A percentile compares a stretch with the other conserved stretches of the same genome.
Conservation (phyloP, 2,888 invertebrate species). For the Eilema caniola region DNA sequence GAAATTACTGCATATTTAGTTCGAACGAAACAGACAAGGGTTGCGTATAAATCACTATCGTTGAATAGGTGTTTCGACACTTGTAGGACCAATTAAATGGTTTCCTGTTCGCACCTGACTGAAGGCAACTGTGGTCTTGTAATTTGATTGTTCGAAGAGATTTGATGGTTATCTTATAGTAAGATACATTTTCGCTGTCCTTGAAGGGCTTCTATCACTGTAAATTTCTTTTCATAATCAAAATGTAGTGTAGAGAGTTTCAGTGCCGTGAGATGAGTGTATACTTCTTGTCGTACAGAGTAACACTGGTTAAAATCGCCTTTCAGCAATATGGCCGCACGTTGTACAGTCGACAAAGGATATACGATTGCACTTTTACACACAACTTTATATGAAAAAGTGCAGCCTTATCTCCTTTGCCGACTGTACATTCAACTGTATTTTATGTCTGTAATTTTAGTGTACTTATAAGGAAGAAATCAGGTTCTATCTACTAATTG, state of each 20-base stretch:
- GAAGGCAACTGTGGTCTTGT: neutral
- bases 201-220: too few relatives aligned
- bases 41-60: conserved; percentile 27
- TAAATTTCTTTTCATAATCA: too few relatives aligned
- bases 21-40: conserved; percentile 33
- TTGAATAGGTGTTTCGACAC: conserved; percentile 30
- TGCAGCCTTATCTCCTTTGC: too few relatives aligned
- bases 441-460: neutral
- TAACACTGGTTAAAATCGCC: neutral
- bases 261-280: neutral
- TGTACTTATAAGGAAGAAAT: too few relatives aligned
- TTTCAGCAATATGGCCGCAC: neutral
- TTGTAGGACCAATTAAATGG: conserved; percentile 34
- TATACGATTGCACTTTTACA: too few relatives aligned
- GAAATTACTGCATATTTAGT: conserved; percentile 36
- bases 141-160: conserved; percentile 11
- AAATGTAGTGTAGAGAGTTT: neutral
- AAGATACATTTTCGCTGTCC: neutral
- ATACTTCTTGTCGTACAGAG: too few relatives aligned
- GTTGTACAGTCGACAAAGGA: too few relatives aligned
- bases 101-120: conserved; percentile 23
- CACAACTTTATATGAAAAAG: too few relatives aligned
- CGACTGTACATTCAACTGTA: neutral
- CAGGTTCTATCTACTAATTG: too few relatives aligned
- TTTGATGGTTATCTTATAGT: conserved; percentile 1